Conservation (phyloP, 1,140 invertebrate genomes). For the Philaenus spumarius region DNA sequence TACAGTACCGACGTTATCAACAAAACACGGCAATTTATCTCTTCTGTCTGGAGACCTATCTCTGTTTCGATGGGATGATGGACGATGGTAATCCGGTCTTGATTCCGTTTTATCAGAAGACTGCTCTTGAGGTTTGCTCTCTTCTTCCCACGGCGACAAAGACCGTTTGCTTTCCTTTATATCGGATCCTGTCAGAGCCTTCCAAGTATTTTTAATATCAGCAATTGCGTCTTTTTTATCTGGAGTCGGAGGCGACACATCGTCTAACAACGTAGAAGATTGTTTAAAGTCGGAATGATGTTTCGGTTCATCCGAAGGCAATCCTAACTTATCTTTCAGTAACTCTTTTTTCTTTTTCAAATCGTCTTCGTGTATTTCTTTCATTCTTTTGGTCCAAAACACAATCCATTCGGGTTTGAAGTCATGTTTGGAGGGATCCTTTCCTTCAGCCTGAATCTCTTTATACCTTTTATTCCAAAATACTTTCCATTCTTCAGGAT, state of each 20-base stretch:
- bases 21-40: not conserved
- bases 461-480: slow-evolving; percentile 77
- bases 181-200: slow-evolving; percentile 31
- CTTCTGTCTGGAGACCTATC: not conserved
- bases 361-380: slow-evolving; percentile 63
- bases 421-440: slow-evolving; percentile 68
- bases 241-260: slow-evolving; percentile 19
- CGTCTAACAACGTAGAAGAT: not conserved
- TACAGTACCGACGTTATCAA: not conserved
- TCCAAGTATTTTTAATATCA: slow-evolving; percentile 34
- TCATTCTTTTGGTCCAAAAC: slow-evolving; percentile 73
- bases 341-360: slow-evolving; percentile 50
- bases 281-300: not conserved
- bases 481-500: slow-evolving; percentile 80
- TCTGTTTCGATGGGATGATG: not conserved
- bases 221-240: slow-evolving; percentile 25
- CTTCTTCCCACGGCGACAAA: slow-evolving; percentile 30
- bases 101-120: not conserved
- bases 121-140: slow-evolving; percentile 1
- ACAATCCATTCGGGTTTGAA: slow-evolving; percentile 82
- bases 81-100: not conserved
- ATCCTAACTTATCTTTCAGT: slow-evolving; percentile 44
- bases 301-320: not conserved
- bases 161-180: slow-evolving; percentile 25
- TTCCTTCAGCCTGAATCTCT: slow-evolving; percentile 49